phyloP scores from a whole-genome alignment of 2,888 invertebrate species.

The Xanthorhoe designata region DNA sequence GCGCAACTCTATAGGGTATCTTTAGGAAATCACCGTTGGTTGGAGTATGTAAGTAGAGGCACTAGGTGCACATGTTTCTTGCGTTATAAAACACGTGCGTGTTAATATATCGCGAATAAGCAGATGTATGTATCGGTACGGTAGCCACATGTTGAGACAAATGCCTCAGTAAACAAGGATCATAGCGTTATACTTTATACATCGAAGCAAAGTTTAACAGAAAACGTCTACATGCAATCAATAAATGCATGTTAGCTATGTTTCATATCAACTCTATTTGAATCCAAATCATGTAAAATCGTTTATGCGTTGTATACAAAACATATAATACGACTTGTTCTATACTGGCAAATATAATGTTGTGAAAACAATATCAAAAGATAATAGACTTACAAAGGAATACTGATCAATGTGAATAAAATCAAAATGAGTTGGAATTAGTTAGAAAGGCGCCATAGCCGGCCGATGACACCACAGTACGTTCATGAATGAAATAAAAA shows the following conservation, averaged over 20 bases:
- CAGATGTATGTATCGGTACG: conserved; percentile 68
- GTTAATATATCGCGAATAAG: conserved; percentile 55
- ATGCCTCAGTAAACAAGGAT: conserved; percentile 47
- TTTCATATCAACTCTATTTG: conserved; percentile 21
- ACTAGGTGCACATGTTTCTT: conserved; percentile 38
- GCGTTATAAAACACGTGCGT: conserved; percentile 51
- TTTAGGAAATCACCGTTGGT: neutral
- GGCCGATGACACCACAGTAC: conserved; percentile 66
- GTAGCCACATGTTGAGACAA: conserved; percentile 64
- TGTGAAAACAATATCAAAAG: neutral
- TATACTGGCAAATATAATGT: conserved; percentile 10
- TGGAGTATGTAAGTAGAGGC: neutral
- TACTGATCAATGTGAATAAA: conserved; percentile 13
- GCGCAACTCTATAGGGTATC: neutral
- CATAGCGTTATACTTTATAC: conserved; percentile 2
- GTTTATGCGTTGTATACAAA: conserved; percentile 34
- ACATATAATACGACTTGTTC: conserved; percentile 12
- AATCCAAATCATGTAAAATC: conserved; percentile 30
- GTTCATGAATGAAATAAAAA: conserved; percentile 65
- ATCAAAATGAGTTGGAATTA: conserved; percentile 27
- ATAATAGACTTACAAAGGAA: neutral
- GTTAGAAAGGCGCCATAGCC: conserved; percentile 43
- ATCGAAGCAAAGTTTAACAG: conserved; percentile 2
- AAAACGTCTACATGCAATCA: conserved; percentile 10
- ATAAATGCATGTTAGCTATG: conserved; percentile 3